Evolutionary conservation across 2,113 vertebrate genomes (phyloP), one percentile per base, ranked within the genome.

Genomic region (Pygoscelis antarcticus): DNA sequence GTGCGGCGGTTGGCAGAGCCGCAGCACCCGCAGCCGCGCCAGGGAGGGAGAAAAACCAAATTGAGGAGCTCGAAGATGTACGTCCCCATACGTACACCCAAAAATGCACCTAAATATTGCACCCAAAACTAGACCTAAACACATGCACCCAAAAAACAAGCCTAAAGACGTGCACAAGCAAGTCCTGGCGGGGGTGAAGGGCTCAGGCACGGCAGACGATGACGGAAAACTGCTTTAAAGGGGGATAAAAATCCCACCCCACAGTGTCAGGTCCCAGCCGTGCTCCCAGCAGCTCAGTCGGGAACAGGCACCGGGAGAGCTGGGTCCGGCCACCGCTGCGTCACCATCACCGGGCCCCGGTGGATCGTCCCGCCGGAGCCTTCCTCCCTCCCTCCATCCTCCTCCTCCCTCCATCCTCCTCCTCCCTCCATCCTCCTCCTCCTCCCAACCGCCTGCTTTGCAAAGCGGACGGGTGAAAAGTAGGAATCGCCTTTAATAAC

Each of bases 341-440:
- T 89, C 95, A 85, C 85, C 74, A 16, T 19, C 92, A 72, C 16
- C 25, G 29, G 86, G 74, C 77, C 57, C 38, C 2, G 1, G 21
- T 6, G 90, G 77, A 47, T 75, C 7, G 44, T 90, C 92, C 83
- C 5, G 3, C 42, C 7, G 10, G 51, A 93, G 58, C 87, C 71
- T 93, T 92, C 82, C 76, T 94, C 84, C 51, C 83, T 94, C 84
- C 51, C 83, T 72, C 68, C 87, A 49, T 76, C 58, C 83, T 89
- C 82, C 32, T 90, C 88, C 71, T 84, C 66, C 65, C 47, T 89
- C 82, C 32, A 54, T 76, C 57, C 83, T 88, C 81, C 30, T 89
- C 88, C 76, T 94, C 84, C 51, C 79, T 72, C 68, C 87, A 54
- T 76, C 57, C 83, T 89, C 82, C 32, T 89, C 82, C 32, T 90